Evolutionary conservation across 2,797 vertebrate species (phyloP), one percentile per base, ranked within the genome.

Genomic region (Acomys russatus): DNA sequence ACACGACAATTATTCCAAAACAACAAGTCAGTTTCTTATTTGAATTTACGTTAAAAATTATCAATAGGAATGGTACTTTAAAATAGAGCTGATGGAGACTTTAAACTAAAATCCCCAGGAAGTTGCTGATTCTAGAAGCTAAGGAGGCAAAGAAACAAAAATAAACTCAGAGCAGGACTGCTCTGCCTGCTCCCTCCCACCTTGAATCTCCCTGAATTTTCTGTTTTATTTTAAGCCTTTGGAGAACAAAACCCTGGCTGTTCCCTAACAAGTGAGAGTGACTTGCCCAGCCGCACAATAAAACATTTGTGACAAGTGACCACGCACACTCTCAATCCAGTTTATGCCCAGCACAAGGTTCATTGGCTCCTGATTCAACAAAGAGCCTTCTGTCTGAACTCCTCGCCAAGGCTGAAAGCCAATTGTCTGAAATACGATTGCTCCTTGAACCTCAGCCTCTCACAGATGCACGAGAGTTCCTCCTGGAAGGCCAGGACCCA

Each of bases 271-370:
- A 97, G 94, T 96, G 94, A 96, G 96, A 97, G 97, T 91, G 97
- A 93, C 95, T 97, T 90, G 88, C 97, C 92, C 96, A 97, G 96
- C 96, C 95, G 82, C 92, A 96, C 97, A 98, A 97, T 97, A 97
- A 97, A 97, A 96, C 96, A 96, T 97, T 97, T 97, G 97, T 97
- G 97, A 94, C 95, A 96, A 87, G 94, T 6, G 1, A 93, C 94
- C 83, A 1, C 33, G 71, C 70, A 80, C 3, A 3, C 96, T 76
- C 88, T 74, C 84, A 76, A 91, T 91, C 96, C 96, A 94, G 93
- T 87, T 88, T 66, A 92, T 71, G 96, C 88, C 70, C 59, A 59
- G 86, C 94, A 95, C 91, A 90, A 95, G 94, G 88, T 89, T 95
- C 93, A 76, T 68, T 23, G 89, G 93, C 92, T 79, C 68, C 90